Evolutionary conservation across 1,140 invertebrate species (phyloP).

Genomic region (Drosophila miranda): DNA sequence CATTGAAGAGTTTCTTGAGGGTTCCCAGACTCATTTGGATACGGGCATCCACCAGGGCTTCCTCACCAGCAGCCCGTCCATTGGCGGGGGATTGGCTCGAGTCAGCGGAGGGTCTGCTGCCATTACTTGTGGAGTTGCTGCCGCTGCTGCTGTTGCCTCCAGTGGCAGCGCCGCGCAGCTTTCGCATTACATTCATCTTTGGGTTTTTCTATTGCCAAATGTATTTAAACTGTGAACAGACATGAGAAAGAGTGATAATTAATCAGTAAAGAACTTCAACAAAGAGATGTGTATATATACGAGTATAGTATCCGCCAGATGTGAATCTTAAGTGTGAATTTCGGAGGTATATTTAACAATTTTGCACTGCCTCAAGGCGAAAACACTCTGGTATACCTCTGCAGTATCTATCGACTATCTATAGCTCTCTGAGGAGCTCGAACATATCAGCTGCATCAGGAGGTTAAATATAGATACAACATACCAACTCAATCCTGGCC

Average conservation of each 20-base stretch:
- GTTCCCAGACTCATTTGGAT: conserved; percentile 96
- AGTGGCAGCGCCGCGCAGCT: conserved; percentile 87
- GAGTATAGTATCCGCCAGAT: background rate
- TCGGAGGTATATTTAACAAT: too few species aligned
- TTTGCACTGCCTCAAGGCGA: conserved; percentile 1
- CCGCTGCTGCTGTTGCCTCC: conserved; percentile 55
- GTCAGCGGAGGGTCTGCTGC: conserved; percentile 62
- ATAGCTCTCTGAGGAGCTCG: too few species aligned
- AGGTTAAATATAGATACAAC: too few species aligned
- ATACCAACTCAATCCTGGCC: too few species aligned
- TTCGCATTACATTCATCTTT: conserved; percentile 92
- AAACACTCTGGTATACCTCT: background rate
- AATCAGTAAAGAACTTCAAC: too few species aligned
- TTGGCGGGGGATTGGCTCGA: conserved; percentile 38
- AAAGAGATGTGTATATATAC: too few species aligned
- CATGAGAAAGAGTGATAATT: conserved; percentile 1
- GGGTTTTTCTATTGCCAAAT: conserved; percentile 7
- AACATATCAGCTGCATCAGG: too few species aligned
- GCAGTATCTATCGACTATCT: too few species aligned
- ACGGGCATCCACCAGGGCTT: conserved; percentile 86
- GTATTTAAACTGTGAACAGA: conserved; percentile 50
- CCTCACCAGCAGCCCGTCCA: conserved; percentile 69
- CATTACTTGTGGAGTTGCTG: conserved; percentile 28
- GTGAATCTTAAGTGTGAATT: background rate
- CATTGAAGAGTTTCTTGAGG: conserved; percentile 96